Conservation (phyloP, 2,888 invertebrate species). For the Tillus elongatus region DNA sequence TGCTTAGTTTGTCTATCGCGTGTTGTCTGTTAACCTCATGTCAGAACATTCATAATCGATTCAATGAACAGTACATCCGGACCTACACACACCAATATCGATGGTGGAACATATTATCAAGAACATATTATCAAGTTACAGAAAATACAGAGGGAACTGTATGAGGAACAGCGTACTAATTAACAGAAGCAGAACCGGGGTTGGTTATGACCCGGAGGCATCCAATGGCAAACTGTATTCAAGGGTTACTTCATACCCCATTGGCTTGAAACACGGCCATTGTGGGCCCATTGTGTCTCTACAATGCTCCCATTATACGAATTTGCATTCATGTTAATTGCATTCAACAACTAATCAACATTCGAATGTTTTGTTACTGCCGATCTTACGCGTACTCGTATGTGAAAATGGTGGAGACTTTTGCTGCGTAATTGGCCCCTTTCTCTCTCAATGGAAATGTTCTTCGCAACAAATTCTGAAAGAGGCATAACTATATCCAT, state of each 20-base stretch:
- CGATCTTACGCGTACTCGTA: too few species aligned
- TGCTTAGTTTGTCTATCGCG: too few species aligned
- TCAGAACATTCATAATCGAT: too few species aligned
- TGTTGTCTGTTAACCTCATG: too few species aligned
- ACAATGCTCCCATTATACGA: conserved; percentile 32
- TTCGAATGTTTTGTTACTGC: too few species aligned
- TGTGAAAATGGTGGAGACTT: too few species aligned
- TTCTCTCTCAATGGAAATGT: too few species aligned
- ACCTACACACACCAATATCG: too few species aligned
- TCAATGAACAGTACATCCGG: too few species aligned
- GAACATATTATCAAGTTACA: conserved; percentile 27
- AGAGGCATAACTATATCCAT: too few species aligned
- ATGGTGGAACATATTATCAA: conserved; percentile 13
- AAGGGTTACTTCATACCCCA: conserved; percentile 37
- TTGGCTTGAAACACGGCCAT: conserved; percentile 36
- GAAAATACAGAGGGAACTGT: conserved; percentile 13
- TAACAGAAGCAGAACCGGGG: conserved; percentile 33
- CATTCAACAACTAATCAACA: conserved; percentile 38
- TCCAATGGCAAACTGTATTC: conserved; percentile 34
- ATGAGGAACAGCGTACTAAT: conserved; percentile 31
- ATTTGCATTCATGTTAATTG: conserved; percentile 36
- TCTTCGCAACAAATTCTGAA: too few species aligned
- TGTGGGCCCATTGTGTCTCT: conserved; percentile 35
- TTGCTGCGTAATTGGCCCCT: too few species aligned
- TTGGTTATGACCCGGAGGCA: conserved; percentile 35